These are phyloP conservation scores for Ernsta delagoae DNA, from an alignment of 2,888 invertebrate species.

Conservation along the genomic window DNA sequence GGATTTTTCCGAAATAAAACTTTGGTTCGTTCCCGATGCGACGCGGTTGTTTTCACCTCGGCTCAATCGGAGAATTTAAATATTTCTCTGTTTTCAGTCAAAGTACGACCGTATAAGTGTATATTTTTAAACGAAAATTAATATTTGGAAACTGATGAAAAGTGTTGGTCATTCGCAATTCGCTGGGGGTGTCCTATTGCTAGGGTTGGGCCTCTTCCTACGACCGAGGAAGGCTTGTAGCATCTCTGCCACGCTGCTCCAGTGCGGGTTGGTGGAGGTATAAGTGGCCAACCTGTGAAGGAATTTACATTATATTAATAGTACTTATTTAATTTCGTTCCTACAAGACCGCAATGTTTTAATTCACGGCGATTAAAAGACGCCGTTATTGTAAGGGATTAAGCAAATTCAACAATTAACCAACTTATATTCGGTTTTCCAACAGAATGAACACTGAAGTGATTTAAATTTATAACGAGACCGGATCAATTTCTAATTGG, in stretches of 20 bases:
- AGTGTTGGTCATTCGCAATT: no score
- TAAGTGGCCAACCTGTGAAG: background rate
- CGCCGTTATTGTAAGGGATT: conserved; percentile 1
- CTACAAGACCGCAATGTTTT: background rate
- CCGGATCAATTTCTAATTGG: conserved; percentile 37
- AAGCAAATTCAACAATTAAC: conserved; percentile 4
- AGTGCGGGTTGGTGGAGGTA: no score
- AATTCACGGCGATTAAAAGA: conserved; percentile 4
- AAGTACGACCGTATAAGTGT: background rate
- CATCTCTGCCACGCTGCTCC: no score
- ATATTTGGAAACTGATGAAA: no score
- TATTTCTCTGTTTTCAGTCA: background rate
- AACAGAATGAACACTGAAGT: conserved; percentile 7
- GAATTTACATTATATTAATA: background rate
- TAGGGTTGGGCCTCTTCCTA: no score
- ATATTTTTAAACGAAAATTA: background rate
- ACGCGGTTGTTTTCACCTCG: conserved; percentile 11
- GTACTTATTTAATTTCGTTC: background rate
- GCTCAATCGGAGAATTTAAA: conserved; percentile 16
- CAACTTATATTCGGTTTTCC: conserved; percentile 7
- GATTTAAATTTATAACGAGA: conserved; percentile 31
- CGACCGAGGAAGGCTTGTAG: no score
- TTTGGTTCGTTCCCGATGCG: background rate
- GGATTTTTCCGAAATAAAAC: conserved; percentile 19
- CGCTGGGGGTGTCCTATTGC: no score